A percentile compares a stretch with the other conserved stretches of the same genome.
Evolutionary conservation across 2,113 vertebrate genomes (phyloP).

Genomic region (Pica pica): DNA sequence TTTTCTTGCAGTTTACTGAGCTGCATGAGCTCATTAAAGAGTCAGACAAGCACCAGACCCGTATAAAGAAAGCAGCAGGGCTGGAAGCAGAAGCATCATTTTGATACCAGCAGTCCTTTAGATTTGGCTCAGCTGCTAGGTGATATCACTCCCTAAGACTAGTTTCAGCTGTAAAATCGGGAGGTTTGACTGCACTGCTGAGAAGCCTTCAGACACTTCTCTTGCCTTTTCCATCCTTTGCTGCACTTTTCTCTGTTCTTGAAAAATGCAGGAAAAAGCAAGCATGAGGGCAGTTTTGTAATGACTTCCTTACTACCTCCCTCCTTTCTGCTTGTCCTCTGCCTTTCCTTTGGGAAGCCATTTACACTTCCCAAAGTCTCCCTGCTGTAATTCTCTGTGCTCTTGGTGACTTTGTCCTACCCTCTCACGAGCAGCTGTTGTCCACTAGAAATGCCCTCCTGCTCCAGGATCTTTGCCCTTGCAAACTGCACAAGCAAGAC

Average conservation of each 20-base stretch:
- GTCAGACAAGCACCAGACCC: background rate
- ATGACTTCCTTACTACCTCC: background rate
- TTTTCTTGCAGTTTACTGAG: conserved; percentile 4
- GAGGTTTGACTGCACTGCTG: background rate
- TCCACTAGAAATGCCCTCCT: background rate
- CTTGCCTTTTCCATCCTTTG: background rate
- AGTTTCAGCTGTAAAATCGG: background rate
- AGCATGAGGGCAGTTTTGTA: background rate
- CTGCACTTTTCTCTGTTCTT: background rate
- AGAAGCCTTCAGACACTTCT: background rate
- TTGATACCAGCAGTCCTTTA: background rate
- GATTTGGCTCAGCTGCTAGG: background rate
- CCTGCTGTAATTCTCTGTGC: background rate
- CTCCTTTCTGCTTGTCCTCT: background rate
- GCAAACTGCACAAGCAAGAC: background rate
- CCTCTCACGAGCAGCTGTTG: background rate
- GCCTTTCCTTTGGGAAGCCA: background rate
- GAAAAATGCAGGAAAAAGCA: background rate
- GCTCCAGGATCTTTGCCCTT: background rate
- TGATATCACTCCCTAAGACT: background rate
- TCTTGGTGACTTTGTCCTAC: background rate
- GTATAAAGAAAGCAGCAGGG: background rate
- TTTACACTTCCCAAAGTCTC: background rate
- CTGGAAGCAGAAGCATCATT: background rate
- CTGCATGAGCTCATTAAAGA: background rate